Conservation (phyloP, 2,888 invertebrate genomes). For the Megamerina dolium region DNA sequence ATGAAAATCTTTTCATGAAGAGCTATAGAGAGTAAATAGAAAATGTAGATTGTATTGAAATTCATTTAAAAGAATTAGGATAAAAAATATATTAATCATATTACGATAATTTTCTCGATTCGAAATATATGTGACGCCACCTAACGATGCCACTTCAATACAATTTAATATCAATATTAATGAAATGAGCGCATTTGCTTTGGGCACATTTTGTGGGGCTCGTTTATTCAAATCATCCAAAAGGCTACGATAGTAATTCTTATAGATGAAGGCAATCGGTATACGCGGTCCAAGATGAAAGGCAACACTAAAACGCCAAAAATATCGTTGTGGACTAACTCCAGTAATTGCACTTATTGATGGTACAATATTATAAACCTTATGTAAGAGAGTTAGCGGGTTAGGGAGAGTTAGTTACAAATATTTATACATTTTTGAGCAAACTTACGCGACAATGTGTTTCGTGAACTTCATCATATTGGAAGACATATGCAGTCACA, state of each 20-base stretch:
- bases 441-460: constrained; percentile 85
- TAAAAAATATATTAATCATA: constrained; percentile 42
- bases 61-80: neutral
- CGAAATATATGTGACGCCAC: constrained; percentile 88
- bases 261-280: constrained; percentile 80
- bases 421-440: constrained; percentile 1
- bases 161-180: constrained; percentile 78
- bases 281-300: constrained; percentile 87
- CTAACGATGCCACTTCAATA: constrained; percentile 77
- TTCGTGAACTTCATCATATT: constrained; percentile 89
- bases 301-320: constrained; percentile 89
- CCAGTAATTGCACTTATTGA: constrained; percentile 95
- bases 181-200: constrained; percentile 60
- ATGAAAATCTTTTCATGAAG: constrained; percentile 88
- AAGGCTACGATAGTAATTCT: constrained; percentile 69
- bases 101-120: constrained; percentile 94
- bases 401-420: neutral
- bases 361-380: constrained; percentile 92
- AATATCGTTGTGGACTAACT: constrained; percentile 83
- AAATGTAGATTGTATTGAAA: neutral
- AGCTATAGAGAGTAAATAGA: constrained; percentile 53
- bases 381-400: constrained; percentile 16
- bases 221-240: constrained; percentile 28
- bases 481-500: constrained; percentile 82
- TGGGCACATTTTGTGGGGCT: constrained; percentile 33